These are phyloP conservation scores for Mugil cephalus DNA, from an alignment of 2,113 vertebrate species.

Conservation along the genomic window DNA sequence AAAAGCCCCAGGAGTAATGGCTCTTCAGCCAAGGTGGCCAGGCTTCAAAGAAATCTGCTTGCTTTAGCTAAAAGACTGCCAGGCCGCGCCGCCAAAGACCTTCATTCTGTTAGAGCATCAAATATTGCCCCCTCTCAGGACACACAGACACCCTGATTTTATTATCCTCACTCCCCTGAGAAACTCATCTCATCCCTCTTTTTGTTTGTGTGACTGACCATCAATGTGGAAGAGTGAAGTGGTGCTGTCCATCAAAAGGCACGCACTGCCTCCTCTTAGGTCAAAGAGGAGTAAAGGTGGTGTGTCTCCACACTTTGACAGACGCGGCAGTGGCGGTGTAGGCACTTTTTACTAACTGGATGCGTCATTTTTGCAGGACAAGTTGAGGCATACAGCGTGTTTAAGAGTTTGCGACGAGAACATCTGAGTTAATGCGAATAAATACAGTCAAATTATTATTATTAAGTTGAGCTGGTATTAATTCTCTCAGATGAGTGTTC, in stretches of 20 bases:
- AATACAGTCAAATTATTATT: no score
- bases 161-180: conserved; percentile 86
- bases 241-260: conserved; percentile 67
- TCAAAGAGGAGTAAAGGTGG: conserved; percentile 56
- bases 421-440: no score
- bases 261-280: conserved; percentile 24
- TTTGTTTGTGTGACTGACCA: conserved; percentile 79
- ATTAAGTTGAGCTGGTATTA: no score
- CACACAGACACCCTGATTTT: conserved; percentile 83
- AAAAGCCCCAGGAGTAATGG: conserved; percentile 77
- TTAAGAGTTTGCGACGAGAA: no score
- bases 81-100: conserved; percentile 79
- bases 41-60: conserved; percentile 87
- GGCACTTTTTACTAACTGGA: conserved; percentile 26
- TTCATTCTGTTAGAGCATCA: conserved; percentile 85
- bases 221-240: conserved; percentile 70
- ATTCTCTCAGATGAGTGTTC: no score
- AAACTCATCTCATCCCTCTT: conserved; percentile 83
- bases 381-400: neutral
- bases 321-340: conserved; percentile 7
- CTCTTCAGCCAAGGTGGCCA: conserved; percentile 80
- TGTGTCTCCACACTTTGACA: conserved; percentile 9
- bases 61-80: conserved; percentile 84
- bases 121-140: conserved; percentile 74
- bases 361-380: conserved; percentile 19